Conservation (phyloP, 2,797 vertebrate species). For the Lithobates pipiens region DNA sequence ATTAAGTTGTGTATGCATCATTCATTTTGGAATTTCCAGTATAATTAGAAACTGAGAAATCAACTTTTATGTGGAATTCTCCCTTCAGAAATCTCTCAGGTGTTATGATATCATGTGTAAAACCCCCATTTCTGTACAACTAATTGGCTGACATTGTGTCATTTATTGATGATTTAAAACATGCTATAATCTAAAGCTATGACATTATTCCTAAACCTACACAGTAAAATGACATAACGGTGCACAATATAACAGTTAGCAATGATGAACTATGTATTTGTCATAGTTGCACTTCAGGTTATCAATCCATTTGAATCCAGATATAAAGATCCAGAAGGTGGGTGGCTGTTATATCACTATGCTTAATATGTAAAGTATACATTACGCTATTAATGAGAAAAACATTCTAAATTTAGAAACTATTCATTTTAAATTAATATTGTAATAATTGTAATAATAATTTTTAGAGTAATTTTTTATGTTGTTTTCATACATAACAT, state of each 20-base stretch:
- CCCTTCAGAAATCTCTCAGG: constrained; percentile 48
- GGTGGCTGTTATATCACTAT: too few species aligned
- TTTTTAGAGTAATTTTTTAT: too few species aligned
- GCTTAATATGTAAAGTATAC: too few species aligned
- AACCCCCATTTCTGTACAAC: constrained; percentile 18
- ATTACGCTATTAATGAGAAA: too few species aligned
- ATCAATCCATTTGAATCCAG: neutral
- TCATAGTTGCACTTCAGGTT: neutral
- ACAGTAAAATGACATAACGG: neutral
- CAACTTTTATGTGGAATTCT: constrained; percentile 50
- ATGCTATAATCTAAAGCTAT: neutral
- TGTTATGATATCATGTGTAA: constrained; percentile 29
- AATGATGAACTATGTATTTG: too few species aligned
- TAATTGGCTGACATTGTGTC: constrained; percentile 32
- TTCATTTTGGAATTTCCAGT: constrained; percentile 57
- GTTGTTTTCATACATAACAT: too few species aligned
- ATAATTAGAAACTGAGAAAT: constrained; percentile 56
- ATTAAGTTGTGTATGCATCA: constrained; percentile 61
- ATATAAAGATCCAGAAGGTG: neutral
- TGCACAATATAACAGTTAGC: neutral
- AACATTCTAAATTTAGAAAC: too few species aligned
- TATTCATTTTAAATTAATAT: too few species aligned
- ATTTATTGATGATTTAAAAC: constrained; percentile 10
- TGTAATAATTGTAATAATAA: too few species aligned
- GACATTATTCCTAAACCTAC: neutral